Conservation (phyloP, 2,797 vertebrate genomes). For the Sebastes trivittatus region DNA sequence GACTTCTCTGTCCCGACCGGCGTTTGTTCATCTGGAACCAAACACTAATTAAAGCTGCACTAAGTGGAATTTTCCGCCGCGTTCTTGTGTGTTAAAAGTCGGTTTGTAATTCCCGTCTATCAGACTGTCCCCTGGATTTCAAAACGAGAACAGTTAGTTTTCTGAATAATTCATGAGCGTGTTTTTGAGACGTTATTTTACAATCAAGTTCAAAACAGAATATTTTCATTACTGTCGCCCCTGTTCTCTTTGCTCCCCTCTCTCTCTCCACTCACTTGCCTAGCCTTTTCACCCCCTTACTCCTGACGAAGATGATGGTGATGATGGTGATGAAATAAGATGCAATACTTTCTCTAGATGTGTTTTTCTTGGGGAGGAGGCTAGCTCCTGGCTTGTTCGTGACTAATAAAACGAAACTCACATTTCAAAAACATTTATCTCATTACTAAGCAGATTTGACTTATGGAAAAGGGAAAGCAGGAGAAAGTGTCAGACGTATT, state of each 20-base stretch:
- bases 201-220: conserved; percentile 63
- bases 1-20: conserved; percentile 22
- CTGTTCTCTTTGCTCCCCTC: conserved; percentile 54
- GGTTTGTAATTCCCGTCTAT: conserved; percentile 20
- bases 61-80: conserved; percentile 13
- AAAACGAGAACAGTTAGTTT: conserved; percentile 34
- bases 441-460: conserved; percentile 86
- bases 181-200: conserved; percentile 54
- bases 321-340: conserved; percentile 82
- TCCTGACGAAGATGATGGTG: conserved; percentile 83
- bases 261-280: conserved; percentile 69
- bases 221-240: conserved; percentile 62
- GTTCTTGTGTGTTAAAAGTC: conserved; percentile 16
- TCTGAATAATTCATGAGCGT: conserved; percentile 41
- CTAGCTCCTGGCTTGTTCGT: conserved; percentile 86
- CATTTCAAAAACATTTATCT: conserved; percentile 86
- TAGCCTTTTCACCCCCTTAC: conserved; percentile 85
- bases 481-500: conserved; percentile 61
- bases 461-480: conserved; percentile 60
- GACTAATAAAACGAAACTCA: conserved; percentile 84
- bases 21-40: conserved; percentile 20
- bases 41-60: conserved; percentile 46
- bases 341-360: conserved; percentile 82
- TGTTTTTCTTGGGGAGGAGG: conserved; percentile 81
- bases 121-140: conserved; percentile 26